phyloP scores from a whole-genome alignment of 2,888 invertebrate species.

The Nomada fucata region DNA sequence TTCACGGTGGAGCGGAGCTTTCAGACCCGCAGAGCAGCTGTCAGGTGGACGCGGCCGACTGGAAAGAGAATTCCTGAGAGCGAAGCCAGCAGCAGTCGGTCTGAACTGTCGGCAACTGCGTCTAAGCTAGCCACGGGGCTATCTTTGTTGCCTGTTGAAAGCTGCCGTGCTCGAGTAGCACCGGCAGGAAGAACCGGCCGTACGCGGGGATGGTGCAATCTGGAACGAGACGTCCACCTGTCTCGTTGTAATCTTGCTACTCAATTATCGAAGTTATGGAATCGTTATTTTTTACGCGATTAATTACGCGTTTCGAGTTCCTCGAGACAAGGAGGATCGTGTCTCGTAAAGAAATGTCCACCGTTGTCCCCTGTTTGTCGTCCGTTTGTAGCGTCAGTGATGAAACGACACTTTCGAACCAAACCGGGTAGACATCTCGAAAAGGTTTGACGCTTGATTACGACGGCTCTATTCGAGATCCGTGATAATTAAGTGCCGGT shows the following conservation, averaged over 20 bases:
- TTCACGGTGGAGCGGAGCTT: constrained; percentile 53
- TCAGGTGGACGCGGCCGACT: constrained; percentile 51
- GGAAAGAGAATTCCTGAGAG: constrained; percentile 59
- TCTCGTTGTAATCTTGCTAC: constrained; percentile 50
- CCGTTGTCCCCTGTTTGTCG: no score
- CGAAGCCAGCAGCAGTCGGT: constrained; percentile 54
- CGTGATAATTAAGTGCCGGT: no score
- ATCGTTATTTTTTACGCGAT: no score
- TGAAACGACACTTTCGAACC: no score
- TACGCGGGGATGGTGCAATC: constrained; percentile 61
- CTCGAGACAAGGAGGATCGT: no score
- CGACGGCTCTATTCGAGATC: no score
- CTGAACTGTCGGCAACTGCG: constrained; percentile 62
- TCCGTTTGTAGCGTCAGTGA: no score
- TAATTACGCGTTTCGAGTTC: no score
- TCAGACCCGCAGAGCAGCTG: constrained; percentile 49
- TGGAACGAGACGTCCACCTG: constrained; percentile 63
- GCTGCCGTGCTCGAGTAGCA: constrained; percentile 5
- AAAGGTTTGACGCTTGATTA: no score
- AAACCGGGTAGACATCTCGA: no score
- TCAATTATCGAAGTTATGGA: no score
- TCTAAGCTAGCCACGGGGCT: constrained; percentile 26
- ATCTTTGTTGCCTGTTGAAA: constrained; percentile 46
- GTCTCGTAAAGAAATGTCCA: no score
- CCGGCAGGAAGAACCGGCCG: constrained; percentile 6